These are phyloP conservation scores for Pissodes strobi DNA, from an alignment of 1,140 invertebrate genomes.

Conservation along the genomic window DNA sequence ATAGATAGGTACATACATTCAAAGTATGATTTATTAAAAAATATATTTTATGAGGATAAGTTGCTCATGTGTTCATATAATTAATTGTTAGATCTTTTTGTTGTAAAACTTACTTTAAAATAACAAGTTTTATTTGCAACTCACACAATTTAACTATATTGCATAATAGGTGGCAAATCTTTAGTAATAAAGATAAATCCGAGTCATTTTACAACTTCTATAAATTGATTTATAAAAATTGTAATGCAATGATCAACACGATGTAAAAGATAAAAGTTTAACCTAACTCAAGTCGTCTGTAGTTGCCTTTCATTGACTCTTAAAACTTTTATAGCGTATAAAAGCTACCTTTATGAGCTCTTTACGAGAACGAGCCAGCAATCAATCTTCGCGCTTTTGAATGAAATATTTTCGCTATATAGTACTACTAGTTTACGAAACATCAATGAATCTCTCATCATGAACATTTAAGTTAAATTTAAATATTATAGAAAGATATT, in stretches of 20 bases:
- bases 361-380: slow-evolving; percentile 43
- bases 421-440: not conserved
- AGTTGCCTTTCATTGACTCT: slow-evolving; percentile 47
- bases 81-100: not conserved
- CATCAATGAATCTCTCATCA: not conserved
- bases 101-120: too few species aligned
- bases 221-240: slow-evolving; percentile 44
- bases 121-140: too few species aligned
- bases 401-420: slow-evolving; percentile 22
- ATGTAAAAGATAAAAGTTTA: slow-evolving; percentile 40
- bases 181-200: not conserved
- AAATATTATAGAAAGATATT: too few species aligned
- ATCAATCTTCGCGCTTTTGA: slow-evolving; percentile 46
- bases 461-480: too few species aligned
- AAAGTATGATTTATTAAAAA: too few species aligned
- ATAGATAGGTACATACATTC: too few species aligned
- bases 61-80: too few species aligned
- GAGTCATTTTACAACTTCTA: slow-evolving; percentile 30
- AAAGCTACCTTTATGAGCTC: slow-evolving; percentile 56
- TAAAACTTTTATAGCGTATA: slow-evolving; percentile 55
- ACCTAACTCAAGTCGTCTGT: slow-evolving; percentile 46
- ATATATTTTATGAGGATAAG: too few species aligned
- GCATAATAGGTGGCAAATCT: too few species aligned
- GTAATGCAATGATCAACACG: slow-evolving; percentile 40
- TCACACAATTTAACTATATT: too few species aligned